phyloP scores from a whole-genome alignment of 2,888 invertebrate genomes.

The Neocrepidodera transversa region DNA sequence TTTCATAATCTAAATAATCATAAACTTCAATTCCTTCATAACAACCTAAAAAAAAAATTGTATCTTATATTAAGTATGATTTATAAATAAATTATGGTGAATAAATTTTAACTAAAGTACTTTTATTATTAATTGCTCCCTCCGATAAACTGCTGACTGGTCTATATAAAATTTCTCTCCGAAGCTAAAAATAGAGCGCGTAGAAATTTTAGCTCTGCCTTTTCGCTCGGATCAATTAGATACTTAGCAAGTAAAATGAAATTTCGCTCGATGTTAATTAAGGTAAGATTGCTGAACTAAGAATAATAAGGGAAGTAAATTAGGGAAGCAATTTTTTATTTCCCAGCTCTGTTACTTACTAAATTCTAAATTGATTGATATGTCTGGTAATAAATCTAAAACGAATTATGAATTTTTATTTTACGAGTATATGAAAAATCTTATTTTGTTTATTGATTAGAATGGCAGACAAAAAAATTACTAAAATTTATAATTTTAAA shows the following conservation, averaged over 20 bases:
- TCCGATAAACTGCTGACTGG: neutral
- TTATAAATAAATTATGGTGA: too few relatives aligned
- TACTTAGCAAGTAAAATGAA: conserved; percentile 6
- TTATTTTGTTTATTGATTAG: too few relatives aligned
- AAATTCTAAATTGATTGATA: neutral
- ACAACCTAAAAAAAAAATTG: too few relatives aligned
- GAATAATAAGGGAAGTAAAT: conserved; percentile 5
- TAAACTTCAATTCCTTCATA: too few relatives aligned
- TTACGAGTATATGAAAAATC: too few relatives aligned
- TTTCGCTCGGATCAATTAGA: conserved; percentile 8
- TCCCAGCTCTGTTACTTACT: neutral
- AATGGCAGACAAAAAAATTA: too few relatives aligned
- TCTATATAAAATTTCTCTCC: neutral
- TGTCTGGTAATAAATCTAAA: neutral
- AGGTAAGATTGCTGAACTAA: conserved; percentile 3
- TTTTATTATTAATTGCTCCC: too few relatives aligned
- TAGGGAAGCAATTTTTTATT: conserved; percentile 1
- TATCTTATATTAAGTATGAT: too few relatives aligned
- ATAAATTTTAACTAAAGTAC: too few relatives aligned
- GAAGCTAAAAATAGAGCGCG: neutral
- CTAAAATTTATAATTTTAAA: too few relatives aligned
- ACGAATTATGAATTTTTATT: neutral
- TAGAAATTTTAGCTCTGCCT: neutral
- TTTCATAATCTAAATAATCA: too few relatives aligned
- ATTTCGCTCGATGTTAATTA: conserved; percentile 11